Evolutionary conservation across 2,797 vertebrate genomes (phyloP), one percentile per base, ranked within the genome.

Genomic region (Channallabes apus): DNA sequence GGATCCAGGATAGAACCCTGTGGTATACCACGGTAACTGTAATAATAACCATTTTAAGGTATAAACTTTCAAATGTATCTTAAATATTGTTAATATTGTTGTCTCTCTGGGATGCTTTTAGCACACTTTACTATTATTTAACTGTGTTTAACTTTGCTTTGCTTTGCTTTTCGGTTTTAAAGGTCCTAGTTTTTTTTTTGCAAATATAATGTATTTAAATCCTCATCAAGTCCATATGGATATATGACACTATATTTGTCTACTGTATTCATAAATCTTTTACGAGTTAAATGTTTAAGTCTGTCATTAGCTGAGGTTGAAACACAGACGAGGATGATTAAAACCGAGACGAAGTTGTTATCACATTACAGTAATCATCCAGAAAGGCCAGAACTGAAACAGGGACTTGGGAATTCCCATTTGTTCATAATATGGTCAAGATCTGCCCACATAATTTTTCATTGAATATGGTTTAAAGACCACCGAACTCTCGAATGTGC

Each of bases 1-100:
- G 5, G 17, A 9, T 27, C 54, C 27, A 58, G 54, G n/a, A 56
- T 17, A 29, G 27, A 18, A 76, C 54, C 9, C 51, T 76, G 73
- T 58, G 73, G 73, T 76, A 76, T 54, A 73, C 71, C 71, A 51
- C 46, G 24, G 46, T 51, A 46, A n/a, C 41, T 14, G 71, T 73
- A 11, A 51, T 38, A 11, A 41, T 38, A 41, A 51, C 22, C 41
- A 51, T 73, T 38, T 38, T 24, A 24, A 46, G 35, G 46, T 17
- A 62, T n/a, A 24, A 9, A 35, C 67, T 35, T 32, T 22, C 8
- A 69, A 3, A 22, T 6, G 38, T 20, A 24, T 11, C 11, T 38
- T 38, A 38, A 38, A 38, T 38, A 38, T 38, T 38, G 38, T 38
- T 38, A 38, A 38, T 38, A 38, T 38, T 38, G 4, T 38, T 38